These are phyloP conservation scores for Cheirogaleus medius DNA, from an alignment of 2,113 vertebrate genomes.

Conservation along the genomic window DNA sequence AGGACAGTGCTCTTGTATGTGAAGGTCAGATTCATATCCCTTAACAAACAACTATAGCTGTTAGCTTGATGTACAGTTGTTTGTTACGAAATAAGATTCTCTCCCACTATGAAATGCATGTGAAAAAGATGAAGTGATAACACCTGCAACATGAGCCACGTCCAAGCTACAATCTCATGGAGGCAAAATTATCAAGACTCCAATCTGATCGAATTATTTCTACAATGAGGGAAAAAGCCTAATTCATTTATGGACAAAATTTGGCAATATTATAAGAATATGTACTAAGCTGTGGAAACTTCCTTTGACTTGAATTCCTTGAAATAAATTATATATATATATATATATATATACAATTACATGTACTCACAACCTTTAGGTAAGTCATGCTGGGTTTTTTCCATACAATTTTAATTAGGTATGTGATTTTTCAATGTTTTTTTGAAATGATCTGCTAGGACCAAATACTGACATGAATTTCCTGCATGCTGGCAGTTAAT, in stretches of 20 bases:
- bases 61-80: background rate
- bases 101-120: background rate
- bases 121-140: background rate
- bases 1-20: background rate
- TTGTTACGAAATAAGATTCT: background rate
- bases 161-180: background rate
- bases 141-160: background rate
- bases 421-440: background rate
- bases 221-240: background rate
- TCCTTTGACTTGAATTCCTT: background rate
- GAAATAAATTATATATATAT: constrained; percentile 25
- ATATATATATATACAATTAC: background rate
- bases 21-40: background rate
- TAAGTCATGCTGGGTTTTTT: background rate
- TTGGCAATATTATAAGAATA: background rate
- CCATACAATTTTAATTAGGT: constrained; percentile 5
- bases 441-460: background rate
- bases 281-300: background rate
- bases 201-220: background rate
- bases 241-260: background rate
- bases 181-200: background rate
- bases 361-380: background rate
- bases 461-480: constrained; percentile 45
- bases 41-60: background rate
- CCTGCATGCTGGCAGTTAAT: constrained; percentile 56